Percentiles rank a stretch among this genome's conserved stretches.
Evolutionary conservation across 2,113 vertebrate species (phyloP).

Genomic region (Carlito syrichta): DNA sequence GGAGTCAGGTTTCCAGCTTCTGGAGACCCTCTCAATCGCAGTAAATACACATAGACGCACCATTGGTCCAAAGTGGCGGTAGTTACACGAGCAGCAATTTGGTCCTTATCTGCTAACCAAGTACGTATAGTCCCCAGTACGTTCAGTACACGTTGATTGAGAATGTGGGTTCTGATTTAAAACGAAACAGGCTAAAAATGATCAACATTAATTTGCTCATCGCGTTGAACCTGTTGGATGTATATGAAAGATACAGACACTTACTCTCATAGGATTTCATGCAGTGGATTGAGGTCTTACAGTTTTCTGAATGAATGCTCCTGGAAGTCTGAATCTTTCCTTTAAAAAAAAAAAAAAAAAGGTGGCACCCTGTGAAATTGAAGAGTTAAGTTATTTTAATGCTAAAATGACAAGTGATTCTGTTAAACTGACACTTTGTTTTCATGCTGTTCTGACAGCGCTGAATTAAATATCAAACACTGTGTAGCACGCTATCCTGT

Average conservation of each 20-base stretch:
- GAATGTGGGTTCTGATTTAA: neutral
- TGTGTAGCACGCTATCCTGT: neutral
- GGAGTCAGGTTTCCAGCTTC: neutral
- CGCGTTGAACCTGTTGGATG: neutral
- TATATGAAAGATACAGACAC: neutral
- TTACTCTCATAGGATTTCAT: neutral
- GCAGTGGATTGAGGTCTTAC: neutral
- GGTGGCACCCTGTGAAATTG: neutral
- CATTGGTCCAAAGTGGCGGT: neutral
- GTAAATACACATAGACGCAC: too few relatives aligned
- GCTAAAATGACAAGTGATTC: neutral
- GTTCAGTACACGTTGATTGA: neutral
- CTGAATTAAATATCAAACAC: neutral
- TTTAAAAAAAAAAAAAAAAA: too few relatives aligned
- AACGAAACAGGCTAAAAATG: neutral
- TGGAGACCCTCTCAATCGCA: neutral
- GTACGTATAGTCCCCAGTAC: neutral
- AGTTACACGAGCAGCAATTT: neutral
- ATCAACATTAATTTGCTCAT: neutral
- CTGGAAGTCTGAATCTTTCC: neutral
- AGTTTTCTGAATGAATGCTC: neutral
- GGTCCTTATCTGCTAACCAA: neutral
- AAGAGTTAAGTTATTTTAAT: neutral
- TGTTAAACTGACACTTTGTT: slow-evolving; percentile 17
- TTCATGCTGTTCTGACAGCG: neutral